Evolutionary conservation across 2,113 vertebrate genomes (phyloP).

Genomic region (Alethe diademata): DNA sequence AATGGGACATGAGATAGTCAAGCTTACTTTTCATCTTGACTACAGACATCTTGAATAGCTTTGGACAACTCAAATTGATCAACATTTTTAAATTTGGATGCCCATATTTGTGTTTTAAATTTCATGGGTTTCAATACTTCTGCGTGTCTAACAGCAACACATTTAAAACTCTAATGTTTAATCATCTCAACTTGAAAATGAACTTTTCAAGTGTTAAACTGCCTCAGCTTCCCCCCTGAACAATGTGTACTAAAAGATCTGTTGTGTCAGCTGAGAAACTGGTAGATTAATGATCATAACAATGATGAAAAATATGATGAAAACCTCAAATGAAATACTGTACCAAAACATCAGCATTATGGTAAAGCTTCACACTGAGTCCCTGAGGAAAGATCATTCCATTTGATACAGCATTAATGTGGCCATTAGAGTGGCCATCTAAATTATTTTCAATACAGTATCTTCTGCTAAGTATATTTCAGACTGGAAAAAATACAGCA

Average conservation of each 20-base stretch:
- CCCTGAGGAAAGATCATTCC: background rate
- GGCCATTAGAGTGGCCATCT: background rate
- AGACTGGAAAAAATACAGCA: background rate
- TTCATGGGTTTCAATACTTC: background rate
- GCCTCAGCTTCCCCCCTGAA: background rate
- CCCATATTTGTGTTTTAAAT: background rate
- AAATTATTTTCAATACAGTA: background rate
- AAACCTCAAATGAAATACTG: background rate
- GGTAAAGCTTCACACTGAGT: background rate
- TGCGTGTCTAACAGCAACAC: background rate
- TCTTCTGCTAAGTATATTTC: background rate
- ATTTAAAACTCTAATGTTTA: background rate
- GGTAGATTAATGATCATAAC: background rate
- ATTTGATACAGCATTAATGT: background rate
- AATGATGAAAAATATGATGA: background rate
- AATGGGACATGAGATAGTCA: background rate
- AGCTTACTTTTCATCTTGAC: background rate
- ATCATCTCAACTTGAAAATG: background rate
- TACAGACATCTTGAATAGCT: background rate
- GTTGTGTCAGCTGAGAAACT: background rate
- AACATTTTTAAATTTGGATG: background rate
- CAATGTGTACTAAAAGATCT: background rate
- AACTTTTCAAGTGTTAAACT: background rate
- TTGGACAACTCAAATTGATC: background rate
- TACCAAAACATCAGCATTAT: background rate